Evolutionary conservation across 1,140 invertebrate genomes (phyloP), one percentile per base, ranked within the genome.

Genomic region (Pachyrhynchus sulphureomaculatus): DNA sequence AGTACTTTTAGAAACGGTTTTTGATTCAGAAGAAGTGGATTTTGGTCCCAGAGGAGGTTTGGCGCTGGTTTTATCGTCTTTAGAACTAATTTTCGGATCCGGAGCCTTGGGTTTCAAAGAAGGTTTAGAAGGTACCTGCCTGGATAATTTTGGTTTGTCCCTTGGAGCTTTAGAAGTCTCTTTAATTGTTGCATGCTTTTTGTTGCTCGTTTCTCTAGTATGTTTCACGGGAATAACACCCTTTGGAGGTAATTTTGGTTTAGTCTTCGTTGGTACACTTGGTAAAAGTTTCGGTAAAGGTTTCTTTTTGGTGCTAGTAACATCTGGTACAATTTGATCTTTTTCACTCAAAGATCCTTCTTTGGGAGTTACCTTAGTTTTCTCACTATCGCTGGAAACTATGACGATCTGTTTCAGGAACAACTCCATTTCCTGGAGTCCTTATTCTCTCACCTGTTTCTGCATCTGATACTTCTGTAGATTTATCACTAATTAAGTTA

Each of bases 241-340:
- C 51, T 48, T 62, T 12, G 37, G 45, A 8, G 61, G 61, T 6
- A 54, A 18, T 52, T 63, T 67, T 15, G 65, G 52, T 60, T 60
- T 67, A 2, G 15, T 23, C 34, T 47, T 63, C n/a, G 21, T 49
- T 17, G 33, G 21, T 52, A 48, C 66, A 10, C 37, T 21, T n/a
- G n/a, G n/a, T n/a, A n/a, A n/a, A n/a, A n/a, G n/a, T n/a, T n/a
- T n/a, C n/a, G n/a, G n/a, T n/a, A n/a, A n/a, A 13, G 45, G 18
- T 54, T 67, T 72, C 48, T 68, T 73, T 56, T 64, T 72, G 24
- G 44, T 60, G 18, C 36, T 18, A 26, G 3, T 79, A 44, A 83
- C 80, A 70, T 84, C 82, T 13, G 82, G 82, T 2, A 84, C 82
- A 64, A 83, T 84, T 75, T 83, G 82, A 71, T 83, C 82, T 55